Base-by-base conservation (phyloP, 2,888 invertebrate species). In the Meiosimyza decipiens region DNA sequence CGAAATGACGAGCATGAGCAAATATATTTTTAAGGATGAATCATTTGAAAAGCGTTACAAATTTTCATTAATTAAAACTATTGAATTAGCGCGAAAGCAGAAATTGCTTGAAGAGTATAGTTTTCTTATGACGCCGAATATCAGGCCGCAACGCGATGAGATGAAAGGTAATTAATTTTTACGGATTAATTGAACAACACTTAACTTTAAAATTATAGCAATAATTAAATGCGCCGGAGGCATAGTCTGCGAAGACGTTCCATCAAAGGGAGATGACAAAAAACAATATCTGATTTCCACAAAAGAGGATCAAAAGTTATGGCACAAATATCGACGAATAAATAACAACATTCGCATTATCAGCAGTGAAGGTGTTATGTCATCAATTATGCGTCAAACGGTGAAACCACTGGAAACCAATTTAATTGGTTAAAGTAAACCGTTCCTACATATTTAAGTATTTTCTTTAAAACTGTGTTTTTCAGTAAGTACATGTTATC, bases 191-290 rank as follows among this genome's bases (percentile, higher is more conserved):
- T 40, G 16, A 16, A 6, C 40, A 2, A 50, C 47, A 1, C 3
- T n/a, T 50, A n/a, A 50, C 15, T 54, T 15, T 22, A 7, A 13
- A 59, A 74, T 69, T 71, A 60, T 54, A 83, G 83, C 77, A 64
- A 81, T 83, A 22, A 78, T 82, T 28, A 69, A 72, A 60, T 80
- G 79, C 49, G 76, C 80, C 52, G 81, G 81, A 1, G 83, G 82
- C 13, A 76, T 22, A 60, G 77, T 81, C 0, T 66, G 78, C 6
- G 51, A 40, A 0, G 68, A 71, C 40, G 67, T 72, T 52, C 72
- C 79, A 1, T 67, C 76, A 6, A 16, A 63, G 0, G 71, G 76
- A 40, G 60, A 72, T 16, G 71, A 73, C 63, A 74, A 75, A 74
- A 71, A 74, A 57, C 71, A 82, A 33, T 82, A 78, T 71, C 71